These are phyloP conservation scores for Caenorhabditis sp. DNA, from an alignment of 2,888 invertebrate species.

Conservation along the genomic window DNA sequence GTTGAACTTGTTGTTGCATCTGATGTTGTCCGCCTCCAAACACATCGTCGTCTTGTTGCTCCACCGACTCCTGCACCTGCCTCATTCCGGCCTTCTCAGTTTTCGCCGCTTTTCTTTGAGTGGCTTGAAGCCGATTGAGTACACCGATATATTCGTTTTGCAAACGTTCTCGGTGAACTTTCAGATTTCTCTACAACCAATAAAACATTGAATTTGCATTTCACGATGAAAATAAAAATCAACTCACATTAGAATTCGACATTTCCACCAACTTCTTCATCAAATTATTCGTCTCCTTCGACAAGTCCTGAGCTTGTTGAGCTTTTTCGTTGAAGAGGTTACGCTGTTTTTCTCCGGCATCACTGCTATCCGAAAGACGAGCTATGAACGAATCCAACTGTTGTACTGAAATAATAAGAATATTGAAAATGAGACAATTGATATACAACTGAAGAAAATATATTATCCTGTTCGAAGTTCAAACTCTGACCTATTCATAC, in stretches of 20 bases:
- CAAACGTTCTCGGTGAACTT: slow-evolving; percentile 62
- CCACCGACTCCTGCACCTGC: slow-evolving; percentile 35
- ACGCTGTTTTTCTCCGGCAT: slow-evolving; percentile 43
- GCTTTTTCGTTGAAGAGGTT: slow-evolving; percentile 55
- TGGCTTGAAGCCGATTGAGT: slow-evolving; percentile 62
- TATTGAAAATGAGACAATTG: no score
- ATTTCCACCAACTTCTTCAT: slow-evolving; percentile 60
- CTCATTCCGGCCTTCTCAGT: slow-evolving; percentile 49
- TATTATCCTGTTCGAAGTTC: no score
- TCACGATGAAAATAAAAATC: neutral
- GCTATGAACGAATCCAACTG: slow-evolving; percentile 46
- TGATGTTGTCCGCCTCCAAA: slow-evolving; percentile 11
- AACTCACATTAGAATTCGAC: slow-evolving; percentile 56
- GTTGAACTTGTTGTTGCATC: slow-evolving; percentile 39
- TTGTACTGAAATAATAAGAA: slow-evolving; percentile 6
- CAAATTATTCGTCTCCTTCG: slow-evolving; percentile 60
- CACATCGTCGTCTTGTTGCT: slow-evolving; percentile 17
- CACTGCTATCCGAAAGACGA: slow-evolving; percentile 44
- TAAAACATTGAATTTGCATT: slow-evolving; percentile 6
- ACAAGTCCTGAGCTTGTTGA: slow-evolving; percentile 57
- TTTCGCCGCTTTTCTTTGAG: slow-evolving; percentile 58
- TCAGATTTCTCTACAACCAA: slow-evolving; percentile 55
- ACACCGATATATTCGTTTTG: slow-evolving; percentile 66
- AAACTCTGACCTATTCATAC: no score
- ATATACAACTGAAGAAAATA: no score